Base-by-base conservation (phyloP, 1,140 invertebrate genomes). In the Aleiodes sp. region DNA sequence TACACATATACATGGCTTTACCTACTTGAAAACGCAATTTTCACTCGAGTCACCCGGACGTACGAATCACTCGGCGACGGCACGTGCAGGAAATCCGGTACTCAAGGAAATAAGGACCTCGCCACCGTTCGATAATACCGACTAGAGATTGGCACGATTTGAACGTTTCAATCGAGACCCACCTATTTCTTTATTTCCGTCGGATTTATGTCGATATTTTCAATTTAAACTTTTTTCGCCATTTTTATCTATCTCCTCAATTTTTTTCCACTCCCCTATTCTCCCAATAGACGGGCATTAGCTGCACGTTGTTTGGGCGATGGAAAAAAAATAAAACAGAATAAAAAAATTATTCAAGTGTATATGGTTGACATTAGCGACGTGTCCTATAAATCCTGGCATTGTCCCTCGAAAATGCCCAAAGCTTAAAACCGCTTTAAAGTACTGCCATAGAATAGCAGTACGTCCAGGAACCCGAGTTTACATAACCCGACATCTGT, bases 401-500 rank as follows among this genome's bases (percentile, higher is more conserved):
- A 52, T 52, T 52, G 46, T 52, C 21, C 46, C n/a, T n/a, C 16
- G 46, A 52, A 52, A 52, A 52, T 52, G 46, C 46, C 21, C 19
- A 52, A 16, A 43, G 39, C 39, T 43, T 43, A 43, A 43, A 43
- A 43, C 39, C 39, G 39, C 39, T 12, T 16, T n/a, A 43, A 43
- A 43, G 39, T 43, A 43, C 39, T 16, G 39, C 39, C 19, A 43
- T 43, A 43, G 39, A 43, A 43, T 43, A 16, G 39, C 39, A n/a
- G 10, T n/a, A 21, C n/a, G 46, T 52, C 46, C 46, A 26, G 41
- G 16, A 19, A 21, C 21, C 46, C 46, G 19, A 24, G 46, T 52
- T 52, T 52, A 52, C 46, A 52, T 52, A 52, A 52, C 46, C 46
- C 46, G 46, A 52, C 46, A 52, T 52, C 46, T 52, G 46, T 52